Evolutionary conservation across 2,888 invertebrate species (phyloP), one percentile per base, ranked within the genome.

Genomic region (Drosophila pseudotakahashii): DNA sequence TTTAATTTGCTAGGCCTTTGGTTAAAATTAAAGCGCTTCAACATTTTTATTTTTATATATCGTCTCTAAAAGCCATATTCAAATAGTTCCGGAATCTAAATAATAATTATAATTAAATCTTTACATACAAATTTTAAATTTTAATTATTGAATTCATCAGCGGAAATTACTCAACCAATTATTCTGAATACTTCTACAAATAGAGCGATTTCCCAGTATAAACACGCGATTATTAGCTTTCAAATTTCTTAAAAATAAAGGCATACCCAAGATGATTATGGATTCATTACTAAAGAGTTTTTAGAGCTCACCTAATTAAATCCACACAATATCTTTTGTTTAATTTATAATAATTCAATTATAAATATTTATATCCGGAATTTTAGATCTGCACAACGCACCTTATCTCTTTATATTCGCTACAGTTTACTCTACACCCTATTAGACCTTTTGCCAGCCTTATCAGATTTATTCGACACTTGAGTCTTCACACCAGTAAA

Each of bases 401-500:
- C n/a, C 26, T 30, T 7, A 4, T 7, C 16, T n/a, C 19, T 16
- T 11, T 58, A 52, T 39, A 30, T 39, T 32, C 39, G n/a, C n/a
- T 19, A 39, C 3, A 52, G 16, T 30, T 16, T 10, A 23, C 2
- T 3, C 2, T 2, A 7, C 3, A 3, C 3, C 7, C 1, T 52
- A 5, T 9, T 2, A 26, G 16, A 30, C 0, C n/a, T 7, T 30
- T 39, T 41, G 39, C 1, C 39, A 16, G 39, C 7, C 16, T 19
- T 32, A 59, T 59, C 54, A 13, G 41, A 34, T 23, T 23, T 13
- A 19, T 14, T 41, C 23, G 54, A 32, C 42, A 54, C 41, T 42
- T 7, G 23, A 32, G 34, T 42, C 54, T 54, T 16, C 5, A 6
- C 42, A 26, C 34, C 13, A 16, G 34, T 34, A 54, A 59, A 55